Base-by-base conservation (phyloP, 2,113 vertebrate species). In the Baryphthengus martii region DNA sequence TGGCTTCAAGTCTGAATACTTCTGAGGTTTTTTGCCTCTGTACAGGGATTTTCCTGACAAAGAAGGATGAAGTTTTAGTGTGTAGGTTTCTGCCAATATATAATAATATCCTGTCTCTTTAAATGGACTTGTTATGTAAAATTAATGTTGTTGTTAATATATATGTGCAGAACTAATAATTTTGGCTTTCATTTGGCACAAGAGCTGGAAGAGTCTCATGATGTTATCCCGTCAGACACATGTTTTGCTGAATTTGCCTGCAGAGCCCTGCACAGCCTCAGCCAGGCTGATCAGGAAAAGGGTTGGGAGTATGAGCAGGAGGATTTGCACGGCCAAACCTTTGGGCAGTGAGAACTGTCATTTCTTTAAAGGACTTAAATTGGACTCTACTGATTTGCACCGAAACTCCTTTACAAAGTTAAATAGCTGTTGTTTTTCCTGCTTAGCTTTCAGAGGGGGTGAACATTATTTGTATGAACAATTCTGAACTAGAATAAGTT, bases 251-350 rank as follows among this genome's bases (percentile, higher is more conserved):
- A 37, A 29, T 49, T 50, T 65, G 6, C 18, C 40, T 76, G 39
- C 52, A 92, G n/a, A 56, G 26, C 45, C 20, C 47, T 0, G 2
- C 1, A 3, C 21, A 73, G 45, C 29, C 35, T 59, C 16, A 35
- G n/a, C 29, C 35, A 5, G 14, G 6, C 39, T 67, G 35, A 8
- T 14, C 0, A 0, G 83, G 26, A 73, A 66, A 3, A 73, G 8
- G 11, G 8, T 39, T 0, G 0, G 53, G 28, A 76, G 8, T 17
- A 42, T 0, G 3, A 59, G n/a, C 17, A 42, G 61, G n/a, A 67
- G 61, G 37, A 81, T 70, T 73, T 56, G 25, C 15, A 28, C 1
- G 5, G 26, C 9, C 44, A 76, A 4, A 37, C 13, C 37, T 49
- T 44, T 8, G 8, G 42, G 24, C 8, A 6, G 3, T 28, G 24